Base-by-base conservation (phyloP, 1,140 invertebrate species). In the Orchestia grillus region DNA sequence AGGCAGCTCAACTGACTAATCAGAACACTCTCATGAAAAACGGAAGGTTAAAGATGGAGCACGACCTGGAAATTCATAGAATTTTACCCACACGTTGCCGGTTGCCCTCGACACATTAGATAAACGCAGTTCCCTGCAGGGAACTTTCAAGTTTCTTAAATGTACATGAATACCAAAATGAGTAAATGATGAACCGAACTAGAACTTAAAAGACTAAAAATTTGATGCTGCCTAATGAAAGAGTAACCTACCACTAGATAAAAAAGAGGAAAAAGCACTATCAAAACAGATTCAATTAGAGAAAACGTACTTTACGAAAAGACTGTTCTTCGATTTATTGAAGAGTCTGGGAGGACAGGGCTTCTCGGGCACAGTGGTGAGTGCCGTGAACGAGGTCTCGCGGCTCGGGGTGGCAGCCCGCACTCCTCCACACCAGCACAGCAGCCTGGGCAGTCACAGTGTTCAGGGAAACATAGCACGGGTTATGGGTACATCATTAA, bases 281-380 rank as follows among this genome's bases (percentile, higher is more conserved):
- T 23, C 36, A 28, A 15, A 23, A 77, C 11, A 77, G 62, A 36
- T 23, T 23, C 36, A 28, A 15, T 8, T 53, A 8, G 36, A 3
- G 11, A 77, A 36, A 97, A 96, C 96, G 91, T 47, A 96, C 96
- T 96, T 96, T 16, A 96, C 44, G n/a, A 91, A 40, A 36, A 96
- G 87, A 88, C 96, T 96, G n/a, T 96, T 96, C 96, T 96, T 97
- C 41, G 96, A 53, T 90, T 95, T 96, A 19, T 97, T 95, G 44
- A 95, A 44, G 88, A 96, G 92, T 57, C 95, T 96, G 4, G 96
- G 96, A 47, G 96, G 96, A 88, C 95, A 95, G 1, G 96, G 96
- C n/a, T 62, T 47, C 62, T 97, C 96, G 28, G 96, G 96, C 41
- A 97, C 96, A 41, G 96, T 97, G 43, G 96, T 87, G 44, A 96